Conservation (phyloP, 2,888 invertebrate species). For the Protonemura montana region DNA sequence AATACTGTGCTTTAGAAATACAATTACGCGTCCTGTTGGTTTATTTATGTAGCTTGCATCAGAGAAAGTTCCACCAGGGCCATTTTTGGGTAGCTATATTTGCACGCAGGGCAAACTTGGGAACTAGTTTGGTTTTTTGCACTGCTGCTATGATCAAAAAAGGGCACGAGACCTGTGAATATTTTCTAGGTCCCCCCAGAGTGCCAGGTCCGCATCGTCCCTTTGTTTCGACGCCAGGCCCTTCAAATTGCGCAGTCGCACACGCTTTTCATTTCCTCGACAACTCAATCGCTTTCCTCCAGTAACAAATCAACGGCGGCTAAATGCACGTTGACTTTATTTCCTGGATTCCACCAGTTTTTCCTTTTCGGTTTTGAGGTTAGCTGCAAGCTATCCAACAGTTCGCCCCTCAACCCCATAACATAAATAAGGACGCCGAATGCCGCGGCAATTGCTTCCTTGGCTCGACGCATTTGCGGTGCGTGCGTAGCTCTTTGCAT, state of each 20-base stretch:
- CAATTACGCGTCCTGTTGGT: not conserved
- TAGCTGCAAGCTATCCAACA: slow-evolving; percentile 4
- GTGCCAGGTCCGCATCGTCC: not conserved
- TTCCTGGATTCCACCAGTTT: not conserved
- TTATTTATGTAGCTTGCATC: no score
- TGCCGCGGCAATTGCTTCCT: not conserved
- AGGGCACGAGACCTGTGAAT: not conserved
- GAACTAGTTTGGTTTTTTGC: no score
- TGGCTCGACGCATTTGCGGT: not conserved
- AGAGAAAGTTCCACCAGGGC: no score
- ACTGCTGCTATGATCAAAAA: no score
- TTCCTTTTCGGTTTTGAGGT: not conserved
- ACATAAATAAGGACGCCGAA: not conserved
- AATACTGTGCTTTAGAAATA: not conserved
- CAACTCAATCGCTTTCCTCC: not conserved
- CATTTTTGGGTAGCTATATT: no score
- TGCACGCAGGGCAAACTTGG: no score
- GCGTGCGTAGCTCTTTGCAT: slow-evolving; percentile 10
- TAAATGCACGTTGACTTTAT: not conserved
- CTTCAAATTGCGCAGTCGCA: not conserved
- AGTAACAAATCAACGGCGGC: not conserved
- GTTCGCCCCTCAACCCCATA: not conserved
- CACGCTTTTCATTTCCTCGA: not conserved
- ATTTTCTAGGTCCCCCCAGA: no score
- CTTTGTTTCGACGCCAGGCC: not conserved